Evolutionary conservation across 2,888 invertebrate genomes (phyloP).

Genomic region (Plemyria rubiginata): DNA sequence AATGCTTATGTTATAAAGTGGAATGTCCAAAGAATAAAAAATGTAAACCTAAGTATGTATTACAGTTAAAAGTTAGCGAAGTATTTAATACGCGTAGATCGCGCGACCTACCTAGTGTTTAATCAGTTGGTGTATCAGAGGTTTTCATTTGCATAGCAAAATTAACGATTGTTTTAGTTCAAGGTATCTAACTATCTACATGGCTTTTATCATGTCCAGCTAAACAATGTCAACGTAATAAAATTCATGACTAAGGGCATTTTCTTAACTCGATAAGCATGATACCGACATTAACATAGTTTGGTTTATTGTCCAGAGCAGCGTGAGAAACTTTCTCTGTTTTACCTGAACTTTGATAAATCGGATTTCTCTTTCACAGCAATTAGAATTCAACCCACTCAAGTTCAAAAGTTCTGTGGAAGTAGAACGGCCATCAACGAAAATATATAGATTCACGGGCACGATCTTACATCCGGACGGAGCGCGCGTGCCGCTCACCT

Average conservation of each 20-base stretch:
- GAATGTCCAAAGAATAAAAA: no score
- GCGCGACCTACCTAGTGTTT: constrained; percentile 6
- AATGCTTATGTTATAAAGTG: no score
- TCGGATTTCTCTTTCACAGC: constrained; percentile 73
- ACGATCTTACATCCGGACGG: constrained; percentile 93
- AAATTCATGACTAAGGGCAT: constrained; percentile 27
- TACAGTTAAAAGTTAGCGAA: background rate
- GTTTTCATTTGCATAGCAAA: constrained; percentile 22
- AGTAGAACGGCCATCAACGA: constrained; percentile 97
- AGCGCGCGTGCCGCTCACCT: constrained; percentile 91
- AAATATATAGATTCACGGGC: constrained; percentile 97
- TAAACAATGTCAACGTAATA: constrained; percentile 36
- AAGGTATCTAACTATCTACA: constrained; percentile 10
- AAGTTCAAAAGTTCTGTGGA: constrained; percentile 94
- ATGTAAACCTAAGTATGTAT: background rate
- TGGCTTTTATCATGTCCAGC: constrained; percentile 10
- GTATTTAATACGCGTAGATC: background rate
- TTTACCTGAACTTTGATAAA: constrained; percentile 24
- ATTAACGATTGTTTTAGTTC: constrained; percentile 29
- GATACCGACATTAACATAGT: constrained; percentile 44
- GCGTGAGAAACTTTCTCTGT: constrained; percentile 60
- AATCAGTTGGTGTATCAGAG: constrained; percentile 28
- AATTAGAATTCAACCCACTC: constrained; percentile 89
- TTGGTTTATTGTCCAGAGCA: constrained; percentile 48
- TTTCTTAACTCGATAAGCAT: constrained; percentile 43